Percentiles rank a stretch among this genome's conserved stretches.
Evolutionary conservation across 2,888 invertebrate genomes (phyloP).

Genomic region (Ennomos quercinarius): DNA sequence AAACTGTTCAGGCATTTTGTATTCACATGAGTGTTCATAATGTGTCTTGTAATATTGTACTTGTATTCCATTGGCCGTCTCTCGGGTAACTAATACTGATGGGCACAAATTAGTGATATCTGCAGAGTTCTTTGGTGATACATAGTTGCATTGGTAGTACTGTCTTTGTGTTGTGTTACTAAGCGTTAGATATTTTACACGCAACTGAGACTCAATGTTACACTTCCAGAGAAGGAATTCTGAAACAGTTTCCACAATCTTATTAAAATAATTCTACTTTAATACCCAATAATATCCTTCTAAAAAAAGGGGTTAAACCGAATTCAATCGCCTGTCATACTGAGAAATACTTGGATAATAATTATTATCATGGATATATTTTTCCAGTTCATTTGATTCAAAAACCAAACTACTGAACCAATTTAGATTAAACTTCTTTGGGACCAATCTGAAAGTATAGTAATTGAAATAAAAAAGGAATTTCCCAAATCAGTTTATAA

Average conservation of each 20-base stretch:
- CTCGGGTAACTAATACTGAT: conserved; percentile 51
- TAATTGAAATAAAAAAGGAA: too few species aligned
- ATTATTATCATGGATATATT: too few species aligned
- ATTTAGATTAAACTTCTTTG: too few species aligned
- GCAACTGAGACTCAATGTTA: conserved; percentile 52
- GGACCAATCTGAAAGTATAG: too few species aligned
- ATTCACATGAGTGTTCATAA: conserved; percentile 49
- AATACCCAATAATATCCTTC: too few species aligned
- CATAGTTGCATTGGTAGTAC: conserved; percentile 57
- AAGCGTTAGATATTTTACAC: conserved; percentile 46
- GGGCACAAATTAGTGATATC: conserved; percentile 56
- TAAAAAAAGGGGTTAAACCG: too few species aligned
- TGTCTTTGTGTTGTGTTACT: conserved; percentile 48
- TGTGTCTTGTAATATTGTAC: conserved; percentile 62
- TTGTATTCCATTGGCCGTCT: conserved; percentile 59
- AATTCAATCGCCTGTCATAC: too few species aligned
- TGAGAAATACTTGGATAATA: too few species aligned
- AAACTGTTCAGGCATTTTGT: conserved; percentile 45
- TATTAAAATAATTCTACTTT: too few species aligned
- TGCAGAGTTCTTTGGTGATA: conserved; percentile 20
- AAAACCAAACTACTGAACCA: too few species aligned
- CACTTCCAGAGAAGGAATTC: conserved; percentile 64
- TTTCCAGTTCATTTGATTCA: too few species aligned
- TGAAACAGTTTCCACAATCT: conserved; percentile 47
- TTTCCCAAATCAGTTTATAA: too few species aligned